Base-by-base conservation (phyloP, 2,113 vertebrate species). In the Gavialis gangeticus region DNA sequence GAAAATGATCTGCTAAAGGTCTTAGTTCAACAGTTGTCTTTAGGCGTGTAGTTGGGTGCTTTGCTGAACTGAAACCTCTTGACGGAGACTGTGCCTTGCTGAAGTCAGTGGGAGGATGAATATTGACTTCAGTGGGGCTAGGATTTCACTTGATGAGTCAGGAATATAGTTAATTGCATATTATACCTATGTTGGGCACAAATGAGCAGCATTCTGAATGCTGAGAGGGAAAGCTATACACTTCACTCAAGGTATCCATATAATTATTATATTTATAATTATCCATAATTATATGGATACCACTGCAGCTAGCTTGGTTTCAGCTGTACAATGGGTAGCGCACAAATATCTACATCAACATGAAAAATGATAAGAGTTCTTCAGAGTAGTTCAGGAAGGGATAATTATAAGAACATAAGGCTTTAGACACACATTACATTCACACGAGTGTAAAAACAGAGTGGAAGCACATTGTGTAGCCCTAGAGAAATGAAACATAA, bases 111-210 rank as follows among this genome's bases (percentile, higher is more conserved):
- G 59, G 54, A 90, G 21, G 34, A 37, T 8, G 54, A 66, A 15
- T 17, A n/a, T n/a, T 82, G 55, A 1, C n/a, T 46, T 34, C 25
- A 25, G n/a, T 5, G 71, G 24, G 62, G 34, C 75, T 85, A 88
- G 85, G 78, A 3, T 13, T 0, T 0, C 0, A 5, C 1, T 12
- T 5, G 1, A 58, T 30, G 83, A 66, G 18, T 22, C 64, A 80
- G 75, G 87, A 84, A 0, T 75, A 24, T 24, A 62, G 60, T 21
- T 14, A 6, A 12, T 12, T 17, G 37, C 37, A 0, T 27, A 22
- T 85, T 81, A 25, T 63, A 37, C 71, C 58, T 56, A 10, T 6
- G 0, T 3, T 19, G 62, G n/a, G 2, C 67, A 12, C 3, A 58
- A 79, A 80, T 5, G 55, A 34, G 55, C 4, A 28, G 54, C 2